These are phyloP conservation scores for Hypocryptadius cinnamomeus DNA, from an alignment of 2,113 vertebrate species.

Conservation along the genomic window DNA sequence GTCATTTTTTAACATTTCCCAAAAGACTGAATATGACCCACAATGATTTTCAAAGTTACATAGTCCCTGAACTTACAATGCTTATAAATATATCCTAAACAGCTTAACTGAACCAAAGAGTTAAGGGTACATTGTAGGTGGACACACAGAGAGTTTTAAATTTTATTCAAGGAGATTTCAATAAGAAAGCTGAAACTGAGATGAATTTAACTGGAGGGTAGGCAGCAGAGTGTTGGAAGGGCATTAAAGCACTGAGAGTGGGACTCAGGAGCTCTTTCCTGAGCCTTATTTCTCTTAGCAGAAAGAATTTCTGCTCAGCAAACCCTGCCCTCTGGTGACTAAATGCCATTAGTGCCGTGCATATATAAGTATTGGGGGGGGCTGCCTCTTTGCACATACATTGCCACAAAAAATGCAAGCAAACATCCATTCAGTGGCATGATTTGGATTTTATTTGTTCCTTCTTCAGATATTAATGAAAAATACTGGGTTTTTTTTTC, in stretches of 20 bases:
- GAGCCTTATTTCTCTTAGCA: neutral
- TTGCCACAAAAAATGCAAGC: neutral
- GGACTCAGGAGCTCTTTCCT: neutral
- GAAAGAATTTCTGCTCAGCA: slow-evolving; percentile 46
- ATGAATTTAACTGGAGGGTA: neutral
- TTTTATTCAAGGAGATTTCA: neutral
- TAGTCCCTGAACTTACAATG: neutral
- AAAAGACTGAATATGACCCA: neutral
- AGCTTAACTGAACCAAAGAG: neutral
- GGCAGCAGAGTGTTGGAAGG: neutral
- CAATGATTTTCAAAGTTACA: neutral
- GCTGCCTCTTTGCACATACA: neutral
- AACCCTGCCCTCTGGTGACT: slow-evolving; percentile 74
- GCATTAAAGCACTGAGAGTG: neutral
- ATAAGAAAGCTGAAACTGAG: neutral
- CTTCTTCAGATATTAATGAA: neutral
- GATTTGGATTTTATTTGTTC: neutral
- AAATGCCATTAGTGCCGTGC: neutral
- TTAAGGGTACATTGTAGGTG: neutral
- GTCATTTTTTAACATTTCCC: neutral
- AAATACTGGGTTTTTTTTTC: neutral
- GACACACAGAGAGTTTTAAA: neutral
- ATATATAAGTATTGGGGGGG: neutral
- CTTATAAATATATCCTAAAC: neutral
- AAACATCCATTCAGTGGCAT: neutral